These are phyloP conservation scores for Aplysina aerophoba DNA, from an alignment of 37 sponge, comb jelly and placozoan species.

Conservation along the genomic window DNA sequence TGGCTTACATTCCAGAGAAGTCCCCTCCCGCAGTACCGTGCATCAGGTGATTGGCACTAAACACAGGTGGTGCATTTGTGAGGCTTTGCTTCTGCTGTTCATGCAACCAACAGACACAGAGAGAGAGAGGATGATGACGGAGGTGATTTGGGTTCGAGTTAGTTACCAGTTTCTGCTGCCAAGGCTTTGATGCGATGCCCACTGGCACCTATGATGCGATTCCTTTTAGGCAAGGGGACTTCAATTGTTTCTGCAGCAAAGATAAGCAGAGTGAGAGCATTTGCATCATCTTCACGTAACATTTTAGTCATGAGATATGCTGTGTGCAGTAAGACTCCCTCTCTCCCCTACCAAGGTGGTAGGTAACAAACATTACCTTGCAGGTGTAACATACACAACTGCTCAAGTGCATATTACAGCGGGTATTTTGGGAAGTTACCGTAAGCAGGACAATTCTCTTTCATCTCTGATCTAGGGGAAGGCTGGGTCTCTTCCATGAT, in stretches of 20 bases:
- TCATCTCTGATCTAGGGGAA: conserved; percentile 52
- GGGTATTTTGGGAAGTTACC: conserved; percentile 23
- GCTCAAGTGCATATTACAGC: not conserved
- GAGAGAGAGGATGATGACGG: not conserved
- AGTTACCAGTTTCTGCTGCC: conserved; percentile 44
- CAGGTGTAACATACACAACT: too few species aligned
- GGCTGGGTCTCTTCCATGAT: conserved; percentile 56
- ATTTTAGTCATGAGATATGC: too few species aligned
- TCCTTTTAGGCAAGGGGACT: conserved; percentile 50
- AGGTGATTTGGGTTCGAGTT: not conserved
- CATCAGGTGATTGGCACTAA: too few species aligned
- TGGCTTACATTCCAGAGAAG: too few species aligned
- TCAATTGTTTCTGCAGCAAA: conserved; percentile 55
- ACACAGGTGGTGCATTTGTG: too few species aligned
- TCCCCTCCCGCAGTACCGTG: too few species aligned
- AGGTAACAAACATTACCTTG: too few species aligned
- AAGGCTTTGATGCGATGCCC: conserved; percentile 48
- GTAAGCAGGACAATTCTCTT: conserved; percentile 58
- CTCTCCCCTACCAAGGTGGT: too few species aligned
- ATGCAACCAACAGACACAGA: not conserved
- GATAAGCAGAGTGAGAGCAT: too few species aligned
- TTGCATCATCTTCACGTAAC: too few species aligned
- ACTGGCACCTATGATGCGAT: conserved; percentile 53
- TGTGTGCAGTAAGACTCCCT: too few species aligned
- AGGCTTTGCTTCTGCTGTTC: too few species aligned